Conservation (phyloP, 2,113 vertebrate species). For the Heterocephalus glaber region DNA sequence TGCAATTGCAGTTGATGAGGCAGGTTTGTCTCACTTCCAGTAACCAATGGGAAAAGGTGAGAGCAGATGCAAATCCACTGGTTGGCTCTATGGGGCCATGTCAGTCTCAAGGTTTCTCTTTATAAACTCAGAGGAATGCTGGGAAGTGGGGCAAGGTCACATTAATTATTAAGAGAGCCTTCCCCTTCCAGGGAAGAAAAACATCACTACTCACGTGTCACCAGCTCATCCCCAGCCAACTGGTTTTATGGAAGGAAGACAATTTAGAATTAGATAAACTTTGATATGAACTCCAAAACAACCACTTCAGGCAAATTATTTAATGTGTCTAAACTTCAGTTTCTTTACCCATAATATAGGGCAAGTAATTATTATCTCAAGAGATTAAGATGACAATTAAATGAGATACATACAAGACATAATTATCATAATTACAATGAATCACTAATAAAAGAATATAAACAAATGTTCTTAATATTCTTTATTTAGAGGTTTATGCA, state of each 20-base stretch:
- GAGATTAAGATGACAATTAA: not conserved
- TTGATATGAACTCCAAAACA: conserved; percentile 21
- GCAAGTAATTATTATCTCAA: not conserved
- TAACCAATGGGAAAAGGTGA: not conserved
- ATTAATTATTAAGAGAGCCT: conserved; percentile 14
- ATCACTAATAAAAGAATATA: not conserved
- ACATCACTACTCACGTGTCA: not conserved
- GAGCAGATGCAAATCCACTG: conserved; percentile 31
- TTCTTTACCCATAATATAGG: conserved; percentile 29
- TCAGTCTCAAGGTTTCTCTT: conserved; percentile 27
- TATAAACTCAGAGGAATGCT: conserved; percentile 16
- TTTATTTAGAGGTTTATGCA: not conserved
- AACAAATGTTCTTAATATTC: not conserved
- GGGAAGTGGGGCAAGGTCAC: conserved; percentile 34
- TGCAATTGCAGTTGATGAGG: not conserved
- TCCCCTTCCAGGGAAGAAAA: conserved; percentile 8
- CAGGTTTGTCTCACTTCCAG: not conserved
- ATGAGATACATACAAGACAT: not conserved
- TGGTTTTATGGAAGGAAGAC: not conserved
- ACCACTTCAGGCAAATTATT: not conserved
- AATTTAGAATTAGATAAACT: conserved; percentile 3
- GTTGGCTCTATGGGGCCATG: not conserved
- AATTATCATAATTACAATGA: not conserved
- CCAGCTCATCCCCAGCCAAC: not conserved
- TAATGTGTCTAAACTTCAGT: not conserved